Base-by-base conservation (phyloP, 2,113 vertebrate genomes). In the Notothenia rossii region DNA sequence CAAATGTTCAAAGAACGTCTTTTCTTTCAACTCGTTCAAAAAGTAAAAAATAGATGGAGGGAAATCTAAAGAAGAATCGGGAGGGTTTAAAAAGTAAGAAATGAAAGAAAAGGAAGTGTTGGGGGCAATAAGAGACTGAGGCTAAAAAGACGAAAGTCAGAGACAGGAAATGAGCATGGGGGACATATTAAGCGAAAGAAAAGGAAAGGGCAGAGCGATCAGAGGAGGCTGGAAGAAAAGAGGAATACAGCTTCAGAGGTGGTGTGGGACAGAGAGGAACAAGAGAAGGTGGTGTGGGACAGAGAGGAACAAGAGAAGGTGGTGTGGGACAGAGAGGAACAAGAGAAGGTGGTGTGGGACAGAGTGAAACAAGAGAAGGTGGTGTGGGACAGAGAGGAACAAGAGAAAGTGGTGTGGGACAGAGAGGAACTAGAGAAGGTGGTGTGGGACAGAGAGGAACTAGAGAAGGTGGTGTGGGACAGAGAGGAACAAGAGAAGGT, bases 21-120 rank as follows among this genome's bases (percentile, higher is more conserved):
- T 3, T 13, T 40, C 49, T 63, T 68, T 62, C 25, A 81, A 68
- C 43, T 54, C 2, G 4, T 65, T 55, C 13, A 50, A 46, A 62
- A 55, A 7, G 25, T 14, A n/a, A 10, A 29, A 55, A 10, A 33
- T 51, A 29, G 22, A 67, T 48, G 55, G 54, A 72, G 25, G 11
- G 22, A 40, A 53, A 59, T 53, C 25, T 25, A 15, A 7, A 2
- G 53, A 69, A 46, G 1, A 61, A 29, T 53, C 10, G 7, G 14
- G 1, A n/a, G 48, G 53, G 50, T 1, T 43, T 46, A 11, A 58
- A 20, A 36, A 36, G 33, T 45, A 12, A 5, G 50, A 29, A 61
- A 46, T 1, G 4, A 62, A 12, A 36, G 10, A 43, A n/a, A n/a
- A 14, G 4, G 8, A 25, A 53, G 29, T 9, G 40, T 22, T 15